Base-by-base conservation (phyloP, 1,140 invertebrate species). In the Anastatus disparis region DNA sequence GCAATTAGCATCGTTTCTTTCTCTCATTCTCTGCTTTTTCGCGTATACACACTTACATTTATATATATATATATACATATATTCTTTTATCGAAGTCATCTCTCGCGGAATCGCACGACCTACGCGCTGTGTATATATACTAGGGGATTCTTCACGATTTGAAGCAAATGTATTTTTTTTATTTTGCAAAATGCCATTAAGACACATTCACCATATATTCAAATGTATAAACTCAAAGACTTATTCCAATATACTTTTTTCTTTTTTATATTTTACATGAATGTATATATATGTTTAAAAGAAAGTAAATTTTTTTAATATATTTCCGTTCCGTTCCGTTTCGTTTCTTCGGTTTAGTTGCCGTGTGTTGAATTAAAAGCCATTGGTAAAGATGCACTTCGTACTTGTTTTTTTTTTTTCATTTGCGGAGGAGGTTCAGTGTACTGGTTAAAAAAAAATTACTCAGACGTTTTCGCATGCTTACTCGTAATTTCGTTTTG, bases 151-250 rank as follows among this genome's bases (percentile, higher is more conserved):
- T 63, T 63, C 50, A 50, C 44, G 59, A 63, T 63, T n/a, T 63
- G 42, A 22, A 48, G 27, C 26, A 48, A 48, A 29, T 50, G 59
- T 24, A 50, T 63, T 63, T 63, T 63, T 63, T n/a, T n/a, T n/a
- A n/a, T n/a, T n/a, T n/a, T n/a, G n/a, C 59, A 44, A 63, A 50
- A 63, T 26, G 59, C 44, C 44, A 63, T 63, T 63, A 63, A 63
- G 46, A 29, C 26, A 20, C 22, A n/a, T n/a, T n/a, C n/a, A n/a
- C n/a, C n/a, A n/a, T n/a, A n/a, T n/a, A n/a, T n/a, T n/a, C n/a
- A n/a, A n/a, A n/a, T n/a, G n/a, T n/a, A n/a, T n/a, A n/a, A n/a
- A n/a, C n/a, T n/a, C n/a, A n/a, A n/a, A n/a, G n/a, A n/a, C n/a
- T n/a, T n/a, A n/a, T n/a, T n/a, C n/a, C n/a, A n/a, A n/a, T n/a